phyloP scores from a whole-genome alignment of 2,888 invertebrate genomes.

The Habrosyne pyritoides region DNA sequence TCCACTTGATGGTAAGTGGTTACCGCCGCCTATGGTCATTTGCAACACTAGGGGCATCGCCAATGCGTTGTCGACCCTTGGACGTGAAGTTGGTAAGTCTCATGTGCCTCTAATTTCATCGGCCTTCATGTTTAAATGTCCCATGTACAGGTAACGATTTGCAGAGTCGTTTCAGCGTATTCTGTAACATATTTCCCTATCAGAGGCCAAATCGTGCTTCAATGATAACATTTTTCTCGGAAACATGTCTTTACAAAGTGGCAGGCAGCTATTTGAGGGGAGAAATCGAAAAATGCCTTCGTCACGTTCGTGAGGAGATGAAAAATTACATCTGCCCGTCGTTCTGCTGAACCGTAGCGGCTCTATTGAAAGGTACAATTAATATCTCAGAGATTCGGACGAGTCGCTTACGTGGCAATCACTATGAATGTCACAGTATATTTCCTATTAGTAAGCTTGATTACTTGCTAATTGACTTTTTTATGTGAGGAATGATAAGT shows the following conservation, averaged over 20 bases:
- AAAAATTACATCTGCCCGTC: background rate
- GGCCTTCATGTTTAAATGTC: too few species aligned
- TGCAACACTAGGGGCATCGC: too few species aligned
- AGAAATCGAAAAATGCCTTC: background rate
- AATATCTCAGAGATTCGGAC: background rate
- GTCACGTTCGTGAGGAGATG: background rate
- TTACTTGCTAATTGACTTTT: too few species aligned
- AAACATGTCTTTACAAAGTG: background rate
- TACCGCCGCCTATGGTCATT: too few species aligned
- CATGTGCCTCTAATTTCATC: too few species aligned
- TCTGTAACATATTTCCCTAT: background rate
- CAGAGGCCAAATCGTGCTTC: background rate
- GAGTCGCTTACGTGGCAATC: background rate
- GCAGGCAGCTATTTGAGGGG: background rate
- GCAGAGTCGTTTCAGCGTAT: background rate
- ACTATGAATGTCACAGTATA: too few species aligned
- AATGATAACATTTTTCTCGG: background rate
- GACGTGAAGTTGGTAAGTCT: too few species aligned
- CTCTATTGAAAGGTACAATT: background rate
- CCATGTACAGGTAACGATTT: background rate
- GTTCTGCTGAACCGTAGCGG: background rate
- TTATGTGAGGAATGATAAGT: too few species aligned
- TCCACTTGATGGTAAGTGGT: too few species aligned
- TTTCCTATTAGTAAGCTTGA: background rate
- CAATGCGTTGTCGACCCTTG: too few species aligned